Base-by-base conservation (phyloP, 2,888 invertebrate species). In the Agonopterix heracliana region DNA sequence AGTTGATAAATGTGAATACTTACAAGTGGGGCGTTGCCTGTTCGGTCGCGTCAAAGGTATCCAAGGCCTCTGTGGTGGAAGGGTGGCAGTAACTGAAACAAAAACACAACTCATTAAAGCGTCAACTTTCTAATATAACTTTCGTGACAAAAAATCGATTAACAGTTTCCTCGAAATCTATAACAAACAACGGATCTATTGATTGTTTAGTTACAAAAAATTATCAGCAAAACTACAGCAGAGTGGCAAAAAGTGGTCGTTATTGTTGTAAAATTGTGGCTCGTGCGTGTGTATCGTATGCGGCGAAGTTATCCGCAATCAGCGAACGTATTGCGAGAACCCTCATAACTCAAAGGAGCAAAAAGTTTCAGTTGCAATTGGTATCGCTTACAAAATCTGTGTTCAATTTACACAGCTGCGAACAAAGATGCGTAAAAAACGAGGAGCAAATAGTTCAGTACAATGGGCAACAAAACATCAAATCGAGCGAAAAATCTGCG, bases 21-120 rank as follows among this genome's bases (percentile, higher is more conserved):
- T 91, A 97, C 97, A 97, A 77, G 96, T 94, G 64, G 97, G 96
- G 86, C 95, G 92, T 74, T 93, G 93, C 84, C 95, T 92, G 80
- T 96, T 95, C 56, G 97, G 97, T 83, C 96, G 92, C 54, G 96
- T 95, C 71, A 97, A 90, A 55, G 96, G 96, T 78, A 98, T 95
- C 98, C 98, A 98, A 74, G 97, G 97, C 85, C 98, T 91, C 81
- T 96, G 95, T 61, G 98, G 97, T 64, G 98, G 98, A 79, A 93
- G 92, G 63, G 94, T 93, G 69, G 95, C 94, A 71, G 95, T 95
- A 77, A 97, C 97, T 97, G 92, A 55, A 95, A 95, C 79, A 78
- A 84, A 81, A 71, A 71, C 50, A 48, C 14, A 36, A 41, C 5
- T 35, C 43, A 48, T 48, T 46, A 41, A 46, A 38, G 3, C n/a